A percentile compares a stretch with the other conserved stretches of the same genome.
Conservation (phyloP, 2,797 vertebrate genomes). For the Tiaroga cobitis region DNA sequence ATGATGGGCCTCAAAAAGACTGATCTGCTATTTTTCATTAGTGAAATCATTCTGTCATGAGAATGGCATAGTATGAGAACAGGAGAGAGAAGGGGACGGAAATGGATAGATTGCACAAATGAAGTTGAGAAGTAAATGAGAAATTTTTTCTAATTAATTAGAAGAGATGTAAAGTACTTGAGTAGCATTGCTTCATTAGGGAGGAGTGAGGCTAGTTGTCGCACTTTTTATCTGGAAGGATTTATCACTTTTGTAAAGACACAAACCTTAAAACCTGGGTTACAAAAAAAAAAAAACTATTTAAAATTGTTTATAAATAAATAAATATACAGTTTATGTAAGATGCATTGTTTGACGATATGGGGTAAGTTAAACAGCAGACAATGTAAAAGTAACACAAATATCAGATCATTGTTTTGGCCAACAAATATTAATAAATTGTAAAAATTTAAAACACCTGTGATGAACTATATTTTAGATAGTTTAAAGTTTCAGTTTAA, state of each 20-base stretch:
- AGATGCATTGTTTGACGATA: neutral
- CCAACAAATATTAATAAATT: no score
- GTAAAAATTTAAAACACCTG: neutral
- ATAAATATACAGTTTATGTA: neutral
- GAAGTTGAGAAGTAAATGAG: neutral
- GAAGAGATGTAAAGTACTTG: neutral
- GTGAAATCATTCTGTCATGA: constrained; percentile 25
- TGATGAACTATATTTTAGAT: neutral
- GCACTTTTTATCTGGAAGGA: neutral
- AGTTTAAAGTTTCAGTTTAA: no score
- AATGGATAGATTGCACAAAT: neutral
- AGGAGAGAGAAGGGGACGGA: neutral
- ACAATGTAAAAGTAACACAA: neutral
- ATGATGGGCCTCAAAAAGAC: constrained; percentile 9
- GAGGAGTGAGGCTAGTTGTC: neutral
- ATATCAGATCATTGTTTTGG: neutral
- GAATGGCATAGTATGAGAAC: neutral
- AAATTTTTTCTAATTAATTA: neutral
- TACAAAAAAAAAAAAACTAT: neutral
- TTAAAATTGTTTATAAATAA: neutral
- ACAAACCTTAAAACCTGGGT: neutral
- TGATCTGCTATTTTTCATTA: constrained; percentile 40
- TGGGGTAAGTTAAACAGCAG: no score
- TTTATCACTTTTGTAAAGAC: neutral
- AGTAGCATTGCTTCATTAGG: neutral